A percentile compares a stretch with the other conserved stretches of the same genome.
phyloP scores from a whole-genome alignment of 2,888 invertebrate genomes.

The Argynnis bischoffii region DNA sequence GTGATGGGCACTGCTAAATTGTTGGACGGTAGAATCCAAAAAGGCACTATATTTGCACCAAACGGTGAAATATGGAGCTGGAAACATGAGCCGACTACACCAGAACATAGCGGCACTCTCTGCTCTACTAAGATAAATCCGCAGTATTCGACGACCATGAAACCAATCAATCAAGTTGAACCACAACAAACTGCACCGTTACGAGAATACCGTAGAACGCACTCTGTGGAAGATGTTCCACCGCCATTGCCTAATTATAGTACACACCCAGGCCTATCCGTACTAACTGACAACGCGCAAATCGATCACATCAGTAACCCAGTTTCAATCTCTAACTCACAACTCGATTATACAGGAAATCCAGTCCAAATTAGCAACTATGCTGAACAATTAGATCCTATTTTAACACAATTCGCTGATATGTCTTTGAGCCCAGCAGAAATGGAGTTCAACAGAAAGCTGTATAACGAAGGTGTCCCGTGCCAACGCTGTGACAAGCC shows the following conservation, averaged over 20 bases:
- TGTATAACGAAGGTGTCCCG: conserved; percentile 75
- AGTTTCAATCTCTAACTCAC: conserved; percentile 42
- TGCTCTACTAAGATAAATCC: conserved; percentile 76
- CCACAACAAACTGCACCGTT: conserved; percentile 75
- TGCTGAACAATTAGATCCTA: conserved; percentile 61
- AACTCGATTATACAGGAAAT: conserved; percentile 26
- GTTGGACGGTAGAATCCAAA: conserved; percentile 70
- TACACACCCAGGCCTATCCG: conserved; percentile 64
- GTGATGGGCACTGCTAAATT: conserved; percentile 68
- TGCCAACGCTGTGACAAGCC: conserved; percentile 85
- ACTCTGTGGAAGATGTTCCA: conserved; percentile 69
- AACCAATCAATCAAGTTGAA: conserved; percentile 71
- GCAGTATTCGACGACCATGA: conserved; percentile 71
- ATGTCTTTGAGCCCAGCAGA: conserved; percentile 68
- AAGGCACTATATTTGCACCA: conserved; percentile 78
- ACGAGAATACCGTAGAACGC: conserved; percentile 65
- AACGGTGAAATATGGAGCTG: conserved; percentile 81
- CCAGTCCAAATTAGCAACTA: conserved; percentile 43
- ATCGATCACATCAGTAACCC: conserved; percentile 48
- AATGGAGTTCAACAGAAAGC: conserved; percentile 72
- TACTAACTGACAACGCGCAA: conserved; percentile 42
- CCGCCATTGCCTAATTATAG: conserved; percentile 75
- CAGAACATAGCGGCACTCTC: conserved; percentile 72
- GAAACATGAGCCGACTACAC: conserved; percentile 77
- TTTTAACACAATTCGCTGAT: conserved; percentile 68